Evolutionary conservation across 2,797 vertebrate genomes (phyloP).

Genomic region (Pelodytes ibericus): DNA sequence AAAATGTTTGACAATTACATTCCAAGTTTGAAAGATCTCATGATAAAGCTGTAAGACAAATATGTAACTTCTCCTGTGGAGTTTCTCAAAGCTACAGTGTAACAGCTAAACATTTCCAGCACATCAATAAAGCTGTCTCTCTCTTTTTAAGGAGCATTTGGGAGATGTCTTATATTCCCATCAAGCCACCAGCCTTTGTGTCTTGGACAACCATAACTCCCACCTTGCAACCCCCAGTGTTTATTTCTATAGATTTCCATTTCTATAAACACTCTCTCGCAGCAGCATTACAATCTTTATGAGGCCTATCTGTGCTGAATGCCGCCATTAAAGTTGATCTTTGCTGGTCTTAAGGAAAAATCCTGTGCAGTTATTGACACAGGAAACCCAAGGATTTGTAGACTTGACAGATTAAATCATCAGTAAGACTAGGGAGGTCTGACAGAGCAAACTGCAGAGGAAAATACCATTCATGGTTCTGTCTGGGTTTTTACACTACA

Average conservation of each 20-base stretch:
- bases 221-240: constrained; percentile 65
- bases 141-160: constrained; percentile 35
- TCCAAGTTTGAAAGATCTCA: constrained; percentile 58
- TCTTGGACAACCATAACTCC: constrained; percentile 64
- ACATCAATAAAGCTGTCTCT: constrained; percentile 54
- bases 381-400: constrained; percentile 56
- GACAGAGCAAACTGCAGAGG: constrained; percentile 43
- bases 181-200: constrained; percentile 59
- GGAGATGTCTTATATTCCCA: constrained; percentile 54
- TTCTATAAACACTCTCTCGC: constrained; percentile 44
- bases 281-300: constrained; percentile 53
- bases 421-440: constrained; percentile 50
- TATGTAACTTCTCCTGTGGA: constrained; percentile 42
- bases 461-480: constrained; percentile 40
- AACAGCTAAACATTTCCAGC: constrained; percentile 50
- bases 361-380: constrained; percentile 55
- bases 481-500: constrained; percentile 39
- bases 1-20: constrained; percentile 54
- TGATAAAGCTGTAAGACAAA: constrained; percentile 62
- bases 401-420: constrained; percentile 57
- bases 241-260: constrained; percentile 70
- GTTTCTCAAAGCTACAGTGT: constrained; percentile 25
- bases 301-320: constrained; percentile 48
- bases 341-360: constrained; percentile 52
- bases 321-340: constrained; percentile 50